These are phyloP conservation scores for Picus viridis DNA, from an alignment of 2,797 vertebrate genomes.

Conservation along the genomic window DNA sequence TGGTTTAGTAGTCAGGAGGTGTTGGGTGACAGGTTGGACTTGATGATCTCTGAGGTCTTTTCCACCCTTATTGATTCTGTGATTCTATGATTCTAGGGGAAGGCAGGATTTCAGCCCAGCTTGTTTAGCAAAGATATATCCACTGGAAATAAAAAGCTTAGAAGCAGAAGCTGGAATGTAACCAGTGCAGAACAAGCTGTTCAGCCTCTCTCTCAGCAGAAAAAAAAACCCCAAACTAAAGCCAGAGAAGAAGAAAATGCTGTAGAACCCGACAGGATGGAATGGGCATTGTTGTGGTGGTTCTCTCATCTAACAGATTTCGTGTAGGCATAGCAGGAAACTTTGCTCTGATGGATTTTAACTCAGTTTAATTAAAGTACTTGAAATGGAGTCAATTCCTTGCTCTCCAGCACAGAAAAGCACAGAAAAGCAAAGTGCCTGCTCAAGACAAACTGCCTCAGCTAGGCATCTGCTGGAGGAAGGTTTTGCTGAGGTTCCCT, in stretches of 20 bases:
- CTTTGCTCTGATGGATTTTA: constrained; percentile 30
- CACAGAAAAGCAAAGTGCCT: neutral
- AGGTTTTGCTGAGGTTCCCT: too few species aligned
- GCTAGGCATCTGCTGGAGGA: neutral
- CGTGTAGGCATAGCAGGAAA: constrained; percentile 31
- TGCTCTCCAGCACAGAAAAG: neutral
- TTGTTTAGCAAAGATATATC: constrained; percentile 6
- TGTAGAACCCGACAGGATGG: constrained; percentile 25
- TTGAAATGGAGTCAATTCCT: constrained; percentile 19
- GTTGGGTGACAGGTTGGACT: too few species aligned
- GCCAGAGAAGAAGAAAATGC: neutral
- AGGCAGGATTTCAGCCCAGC: neutral
- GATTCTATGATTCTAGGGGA: neutral
- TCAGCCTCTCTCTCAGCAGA: neutral
- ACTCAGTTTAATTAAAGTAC: constrained; percentile 52
- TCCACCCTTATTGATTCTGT: too few species aligned
- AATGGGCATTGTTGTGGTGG: constrained; percentile 21
- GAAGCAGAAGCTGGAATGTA: neutral
- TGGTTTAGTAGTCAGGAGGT: too few species aligned
- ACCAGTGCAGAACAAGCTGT: neutral
- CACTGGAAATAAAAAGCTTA: neutral
- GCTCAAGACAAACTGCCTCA: neutral
- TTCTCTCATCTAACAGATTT: constrained; percentile 13
- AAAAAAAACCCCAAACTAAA: too few species aligned
- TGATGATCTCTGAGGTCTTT: too few species aligned